Evolutionary conservation across 2,113 vertebrate genomes (phyloP).

Genomic region (Halcyon malimbica): DNA sequence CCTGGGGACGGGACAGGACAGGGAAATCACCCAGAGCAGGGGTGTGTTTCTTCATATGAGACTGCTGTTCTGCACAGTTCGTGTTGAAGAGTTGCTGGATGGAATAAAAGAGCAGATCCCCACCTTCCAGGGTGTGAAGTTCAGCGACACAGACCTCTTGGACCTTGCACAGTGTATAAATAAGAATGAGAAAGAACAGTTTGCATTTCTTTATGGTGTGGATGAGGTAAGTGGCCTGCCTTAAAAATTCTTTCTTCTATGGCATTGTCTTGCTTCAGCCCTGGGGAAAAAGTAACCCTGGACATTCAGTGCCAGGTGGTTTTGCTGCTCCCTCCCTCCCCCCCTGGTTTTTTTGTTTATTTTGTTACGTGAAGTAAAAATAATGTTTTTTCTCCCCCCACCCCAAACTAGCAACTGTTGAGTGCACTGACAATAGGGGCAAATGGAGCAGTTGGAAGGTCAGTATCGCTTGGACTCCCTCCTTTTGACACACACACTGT

Average conservation of each 20-base stretch:
- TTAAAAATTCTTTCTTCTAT: neutral
- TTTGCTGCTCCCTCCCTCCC: neutral
- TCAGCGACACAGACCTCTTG: slow-evolving; percentile 85
- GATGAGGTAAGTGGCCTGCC: slow-evolving; percentile 85
- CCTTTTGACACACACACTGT: neutral
- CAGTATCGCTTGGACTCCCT: slow-evolving; percentile 14
- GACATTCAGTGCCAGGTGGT: neutral
- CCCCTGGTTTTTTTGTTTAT: neutral
- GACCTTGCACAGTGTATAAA: slow-evolving; percentile 90
- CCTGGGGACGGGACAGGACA: neutral
- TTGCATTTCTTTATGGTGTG: slow-evolving; percentile 86
- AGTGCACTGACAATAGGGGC: slow-evolving; percentile 85
- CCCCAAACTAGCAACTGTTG: slow-evolving; percentile 85
- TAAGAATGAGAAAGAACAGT: slow-evolving; percentile 66
- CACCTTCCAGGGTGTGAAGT: slow-evolving; percentile 91
- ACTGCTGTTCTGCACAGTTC: slow-evolving; percentile 76
- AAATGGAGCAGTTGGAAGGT: slow-evolving; percentile 94
- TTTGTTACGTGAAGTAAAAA: neutral
- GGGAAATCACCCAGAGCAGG: neutral
- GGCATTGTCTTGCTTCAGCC: neutral
- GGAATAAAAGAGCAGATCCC: slow-evolving; percentile 86
- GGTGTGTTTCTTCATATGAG: neutral
- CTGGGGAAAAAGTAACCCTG: neutral
- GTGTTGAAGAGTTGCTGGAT: slow-evolving; percentile 81
- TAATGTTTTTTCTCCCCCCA: neutral